These are phyloP conservation scores for Chaetodon auriga DNA, from an alignment of 2,113 vertebrate genomes.

Conservation along the genomic window DNA sequence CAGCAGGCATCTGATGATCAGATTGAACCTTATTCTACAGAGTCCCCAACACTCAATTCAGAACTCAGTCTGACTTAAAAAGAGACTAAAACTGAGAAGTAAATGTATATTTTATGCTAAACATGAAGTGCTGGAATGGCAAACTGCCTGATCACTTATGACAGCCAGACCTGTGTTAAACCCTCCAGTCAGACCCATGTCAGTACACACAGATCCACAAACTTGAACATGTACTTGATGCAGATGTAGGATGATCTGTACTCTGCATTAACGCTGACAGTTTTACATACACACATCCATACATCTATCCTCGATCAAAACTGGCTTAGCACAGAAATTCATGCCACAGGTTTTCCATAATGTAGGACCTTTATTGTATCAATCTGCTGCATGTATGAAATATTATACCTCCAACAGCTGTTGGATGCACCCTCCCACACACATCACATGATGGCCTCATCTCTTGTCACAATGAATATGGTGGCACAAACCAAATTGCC, in stretches of 20 bases:
- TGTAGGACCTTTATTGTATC: neutral
- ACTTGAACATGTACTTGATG: neutral
- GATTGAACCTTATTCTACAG: neutral
- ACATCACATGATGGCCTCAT: neutral
- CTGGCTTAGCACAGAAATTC: neutral
- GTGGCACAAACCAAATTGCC: neutral
- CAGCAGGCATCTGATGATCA: neutral
- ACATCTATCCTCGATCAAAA: neutral
- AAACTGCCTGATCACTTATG: neutral
- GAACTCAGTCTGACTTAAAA: neutral
- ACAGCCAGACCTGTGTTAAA: neutral
- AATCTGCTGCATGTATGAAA: neutral
- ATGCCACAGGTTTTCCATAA: neutral
- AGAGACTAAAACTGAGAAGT: neutral
- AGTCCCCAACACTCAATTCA: neutral
- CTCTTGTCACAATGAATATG: neutral
- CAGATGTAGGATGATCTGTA: neutral
- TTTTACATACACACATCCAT: neutral
- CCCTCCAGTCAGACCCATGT: neutral
- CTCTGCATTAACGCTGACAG: neutral
- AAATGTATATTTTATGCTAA: neutral
- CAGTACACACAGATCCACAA: neutral
- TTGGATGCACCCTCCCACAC: neutral
- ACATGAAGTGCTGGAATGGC: neutral
- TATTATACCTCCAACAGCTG: neutral